Evolutionary conservation across 2,888 invertebrate species (phyloP), one percentile per base, ranked within the genome.

Genomic region (Brenthis daphne): DNA sequence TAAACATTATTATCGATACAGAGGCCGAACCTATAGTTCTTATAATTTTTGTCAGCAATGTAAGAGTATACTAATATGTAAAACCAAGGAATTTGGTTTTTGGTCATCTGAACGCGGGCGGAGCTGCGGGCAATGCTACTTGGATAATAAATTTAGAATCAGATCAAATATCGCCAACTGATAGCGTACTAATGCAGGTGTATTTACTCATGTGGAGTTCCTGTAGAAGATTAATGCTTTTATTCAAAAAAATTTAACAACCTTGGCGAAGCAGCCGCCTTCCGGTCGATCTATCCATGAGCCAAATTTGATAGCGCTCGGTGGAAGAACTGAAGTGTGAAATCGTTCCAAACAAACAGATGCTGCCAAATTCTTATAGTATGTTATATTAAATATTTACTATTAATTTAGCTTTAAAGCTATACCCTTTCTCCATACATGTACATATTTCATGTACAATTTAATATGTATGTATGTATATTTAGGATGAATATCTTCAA

Each of bases 401-500:
- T 13, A 54, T 29, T 43, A 11, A 43, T 11, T 37, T 37, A 8
- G 8, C 8, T 29, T 54, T 29, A 54, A 29, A 24, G 13, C 14
- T 5, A 54, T 24, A 29, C 29, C 6, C 3, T 24, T 48, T 20
- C 64, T 53, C 43, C 56, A 57, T 63, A 65, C 68, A 70, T 33
- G 64, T 77, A 78, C 79, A 81, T 11, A 12, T 11, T 29, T 29
- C 79, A 82, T 85, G 82, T 83, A 86, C 4, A 29, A 29, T 5
- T 29, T 29, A 29, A 29, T 29, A 29, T 29, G 29, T 29, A 29
- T 4, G 5, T 29, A 29, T 5, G 29, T 29, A 85, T 81, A 80
- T 84, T 85, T 84, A 81, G 79, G 77, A 71, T 64, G 78, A 79
- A 84, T 84, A 85, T 81, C 81, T 77, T 77, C 20, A 20, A 20